These are phyloP conservation scores for Pachyramphus minor DNA, from an alignment of 2,113 vertebrate genomes.

Conservation along the genomic window DNA sequence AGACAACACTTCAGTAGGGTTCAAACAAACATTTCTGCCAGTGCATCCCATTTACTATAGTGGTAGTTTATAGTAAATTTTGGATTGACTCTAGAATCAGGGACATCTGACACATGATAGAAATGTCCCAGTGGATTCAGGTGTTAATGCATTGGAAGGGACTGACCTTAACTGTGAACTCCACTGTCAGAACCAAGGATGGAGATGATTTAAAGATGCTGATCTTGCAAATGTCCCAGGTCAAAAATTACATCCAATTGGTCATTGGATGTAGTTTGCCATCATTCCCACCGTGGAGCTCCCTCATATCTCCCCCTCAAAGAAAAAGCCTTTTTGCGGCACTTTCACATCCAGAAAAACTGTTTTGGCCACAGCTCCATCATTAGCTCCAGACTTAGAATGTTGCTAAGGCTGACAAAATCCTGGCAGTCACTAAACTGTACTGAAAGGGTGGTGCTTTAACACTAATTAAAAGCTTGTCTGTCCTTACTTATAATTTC, in stretches of 20 bases:
- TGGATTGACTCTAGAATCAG: not conserved
- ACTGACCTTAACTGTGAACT: not conserved
- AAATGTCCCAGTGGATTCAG: not conserved
- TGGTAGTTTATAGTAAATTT: not conserved
- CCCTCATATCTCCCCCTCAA: fast-evolving
- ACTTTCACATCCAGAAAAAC: not conserved
- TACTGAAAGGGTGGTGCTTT: not conserved
- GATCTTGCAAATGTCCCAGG: not conserved
- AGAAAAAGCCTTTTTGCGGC: not conserved
- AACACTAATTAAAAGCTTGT: not conserved
- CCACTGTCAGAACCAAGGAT: not conserved
- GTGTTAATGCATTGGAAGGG: not conserved
- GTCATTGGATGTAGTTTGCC: not conserved
- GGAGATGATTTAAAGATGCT: not conserved
- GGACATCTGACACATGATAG: not conserved
- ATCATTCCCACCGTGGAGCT: not conserved
- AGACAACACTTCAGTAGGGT: not conserved
- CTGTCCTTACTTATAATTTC: not conserved
- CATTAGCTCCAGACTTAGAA: not conserved
- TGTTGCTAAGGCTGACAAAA: not conserved
- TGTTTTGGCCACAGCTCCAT: not conserved
- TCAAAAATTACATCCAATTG: not conserved
- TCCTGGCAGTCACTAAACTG: not conserved
- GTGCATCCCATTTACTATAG: not conserved
- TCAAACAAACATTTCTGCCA: not conserved